Evolutionary conservation across 2,113 vertebrate species (phyloP), one percentile per base, ranked within the genome.

Genomic region (Varanus komodoensis): DNA sequence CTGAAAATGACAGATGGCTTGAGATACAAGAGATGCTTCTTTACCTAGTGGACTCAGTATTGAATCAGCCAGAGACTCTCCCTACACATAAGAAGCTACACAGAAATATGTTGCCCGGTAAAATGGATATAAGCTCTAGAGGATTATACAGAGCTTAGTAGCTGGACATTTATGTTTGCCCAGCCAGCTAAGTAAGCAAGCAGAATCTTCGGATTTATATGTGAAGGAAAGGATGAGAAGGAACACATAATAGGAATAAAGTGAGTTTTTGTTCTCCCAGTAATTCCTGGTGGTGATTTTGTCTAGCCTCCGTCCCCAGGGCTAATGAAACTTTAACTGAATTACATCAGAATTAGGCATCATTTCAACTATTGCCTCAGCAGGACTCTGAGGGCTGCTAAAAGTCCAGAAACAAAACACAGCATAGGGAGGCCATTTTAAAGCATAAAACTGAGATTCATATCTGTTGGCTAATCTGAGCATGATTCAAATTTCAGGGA

Each of bases 161-260:
- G 79, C 67, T 73, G 68, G 25, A 38, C 78, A 81, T 82, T 88
- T 82, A 17, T 73, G 57, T 84, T 67, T 78, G 73, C 57, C 38
- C 61, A 84, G 71, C 88, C 61, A 89, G 68, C 84, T 87, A 94
- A 84, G 57, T 54, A 86, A 32, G 79, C 29, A 93, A 93, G 80
- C 1, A 25, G 38, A 80, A 27, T 89, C 87, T 90, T 88, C 25
- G 71, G 68, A 71, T 57, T 73, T 88, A 52, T 14, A 61, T 0
- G 44, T 11, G 48, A 0, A 4, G 85, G 57, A 87, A 8, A 75
- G 52, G 38, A 90, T 9, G 86, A 64, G 86, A 69, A 83, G 52
- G 25, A 91, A 0, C 0, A 8, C 17, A 21, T 52, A 87, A 88
- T 2, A 68, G 80, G 68, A 75, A 57, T 87, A 82, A 90, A 90